Evolutionary conservation across 2,888 invertebrate species (phyloP), one percentile per base, ranked within the genome.

Genomic region (Ectemnius cavifrons): DNA sequence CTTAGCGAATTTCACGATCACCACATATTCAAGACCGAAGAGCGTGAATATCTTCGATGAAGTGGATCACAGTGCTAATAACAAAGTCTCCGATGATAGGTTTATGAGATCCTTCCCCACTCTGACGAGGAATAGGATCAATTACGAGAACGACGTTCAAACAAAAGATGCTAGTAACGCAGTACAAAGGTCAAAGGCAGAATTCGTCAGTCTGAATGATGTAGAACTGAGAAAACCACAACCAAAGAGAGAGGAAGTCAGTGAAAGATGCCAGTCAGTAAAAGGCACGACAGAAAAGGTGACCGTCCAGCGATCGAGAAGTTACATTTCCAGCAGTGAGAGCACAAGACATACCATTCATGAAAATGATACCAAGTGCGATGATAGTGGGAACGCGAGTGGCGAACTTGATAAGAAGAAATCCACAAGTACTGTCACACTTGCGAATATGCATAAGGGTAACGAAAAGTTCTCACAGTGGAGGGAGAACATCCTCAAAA

Each of bases 1-100:
- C 0, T 52, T 90, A 57, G 85, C 90, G 0, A 91, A 91, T 69
- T 91, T 91, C 65, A 90, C 86, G 2, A 90, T 91, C 16, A 89
- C 90, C 0, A 91, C 91, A 0, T 91, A 91, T 57, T 77, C 87
- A 13, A 81, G 84, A 13, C 88, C 85, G 57, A 90, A 89, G 66
- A 87, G 78, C 63, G 56, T 89, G n/a, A 87, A 90, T 56, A 90
- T 90, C 58, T 91, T 88, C 63, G 87, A 86, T 2, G 87, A 88
- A 11, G 70, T 77, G 0, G 74, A 84, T 4, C 75, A 80, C 2
- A 75, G 77, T n/a, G 59, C 64, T 0, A n/a, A 5, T 37, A 14
- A n/a, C 2, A 77, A 56, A 13, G 75, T 52, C n/a, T 62, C 73
- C 1, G 77, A 83, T 14, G 79, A 84, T 0, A 83, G 75, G 59